Evolutionary conservation across 2,113 vertebrate genomes (phyloP).

Genomic region (Saccopteryx leptura): DNA sequence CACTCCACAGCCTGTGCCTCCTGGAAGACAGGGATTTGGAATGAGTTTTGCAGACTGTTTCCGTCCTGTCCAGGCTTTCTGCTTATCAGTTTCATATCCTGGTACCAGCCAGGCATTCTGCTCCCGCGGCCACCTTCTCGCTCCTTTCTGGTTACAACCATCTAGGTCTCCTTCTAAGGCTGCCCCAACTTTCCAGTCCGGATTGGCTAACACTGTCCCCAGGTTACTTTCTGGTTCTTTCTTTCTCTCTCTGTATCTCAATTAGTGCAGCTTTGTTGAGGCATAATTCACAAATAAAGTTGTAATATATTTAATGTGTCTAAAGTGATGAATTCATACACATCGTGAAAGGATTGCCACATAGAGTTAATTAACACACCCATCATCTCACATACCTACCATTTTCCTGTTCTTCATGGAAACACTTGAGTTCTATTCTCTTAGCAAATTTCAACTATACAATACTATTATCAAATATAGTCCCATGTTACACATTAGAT

Average conservation of each 20-base stretch:
- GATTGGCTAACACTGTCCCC: neutral
- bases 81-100: neutral
- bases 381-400: neutral
- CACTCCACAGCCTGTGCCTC: neutral
- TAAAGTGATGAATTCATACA: neutral
- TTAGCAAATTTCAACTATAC: neutral
- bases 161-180: neutral
- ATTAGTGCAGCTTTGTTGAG: neutral
- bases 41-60: neutral
- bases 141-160: neutral
- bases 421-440: neutral
- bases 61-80: neutral
- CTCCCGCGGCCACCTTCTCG: neutral
- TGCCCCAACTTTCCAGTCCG: neutral
- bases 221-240: neutral
- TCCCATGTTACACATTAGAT: neutral
- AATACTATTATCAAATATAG: neutral
- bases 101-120: neutral
- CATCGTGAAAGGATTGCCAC: neutral
- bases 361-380: neutral
- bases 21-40: neutral
- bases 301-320: neutral
- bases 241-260: neutral
- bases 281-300: neutral
- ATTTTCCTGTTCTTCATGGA: neutral